Percentiles rank a stretch among this genome's conserved stretches.
These are phyloP conservation scores for Allacma fusca DNA, from an alignment of 2,888 invertebrate species.

Conservation along the genomic window DNA sequence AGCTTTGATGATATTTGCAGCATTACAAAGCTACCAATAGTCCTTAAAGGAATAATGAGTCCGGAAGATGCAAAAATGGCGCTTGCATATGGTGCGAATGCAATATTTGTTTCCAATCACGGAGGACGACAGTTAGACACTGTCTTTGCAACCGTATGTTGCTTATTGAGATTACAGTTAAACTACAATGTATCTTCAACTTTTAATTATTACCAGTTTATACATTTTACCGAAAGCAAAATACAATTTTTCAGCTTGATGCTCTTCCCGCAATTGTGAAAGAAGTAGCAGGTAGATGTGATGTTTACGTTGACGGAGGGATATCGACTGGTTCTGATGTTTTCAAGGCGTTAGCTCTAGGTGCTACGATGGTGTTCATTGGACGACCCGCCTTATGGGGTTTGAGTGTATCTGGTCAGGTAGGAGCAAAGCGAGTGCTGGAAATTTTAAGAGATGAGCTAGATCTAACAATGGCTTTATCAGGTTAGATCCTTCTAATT, in stretches of 20 bases:
- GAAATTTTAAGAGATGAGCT: slow-evolving; percentile 78
- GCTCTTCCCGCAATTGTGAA: slow-evolving; percentile 79
- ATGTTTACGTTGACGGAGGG: slow-evolving; percentile 89
- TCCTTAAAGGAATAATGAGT: slow-evolving; percentile 86
- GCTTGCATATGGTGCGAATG: slow-evolving; percentile 76
- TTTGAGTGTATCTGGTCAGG: slow-evolving; percentile 77
- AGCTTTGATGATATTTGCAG: too few species aligned
- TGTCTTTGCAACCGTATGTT: slow-evolving; percentile 78
- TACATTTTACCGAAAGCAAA: slow-evolving; percentile 46
- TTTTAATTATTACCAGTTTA: background rate
- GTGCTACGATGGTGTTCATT: slow-evolving; percentile 88
- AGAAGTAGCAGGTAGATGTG: slow-evolving; percentile 74
- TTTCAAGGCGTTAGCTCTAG: slow-evolving; percentile 88
- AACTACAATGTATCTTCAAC: background rate
- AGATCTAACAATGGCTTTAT: slow-evolving; percentile 76
- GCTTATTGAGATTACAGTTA: too few species aligned
- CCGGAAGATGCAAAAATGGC: slow-evolving; percentile 85
- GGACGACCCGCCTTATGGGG: slow-evolving; percentile 68
- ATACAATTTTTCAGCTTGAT: slow-evolving; percentile 74
- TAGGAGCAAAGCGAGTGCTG: slow-evolving; percentile 78
- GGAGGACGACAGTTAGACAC: slow-evolving; percentile 89
- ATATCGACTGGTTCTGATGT: slow-evolving; percentile 86
- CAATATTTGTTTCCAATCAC: slow-evolving; percentile 90
- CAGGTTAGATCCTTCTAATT: slow-evolving; percentile 67
- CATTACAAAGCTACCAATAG: slow-evolving; percentile 80